These are phyloP conservation scores for Phylloscopus trochiloides DNA, from an alignment of 2,113 vertebrate species.

Conservation along the genomic window DNA sequence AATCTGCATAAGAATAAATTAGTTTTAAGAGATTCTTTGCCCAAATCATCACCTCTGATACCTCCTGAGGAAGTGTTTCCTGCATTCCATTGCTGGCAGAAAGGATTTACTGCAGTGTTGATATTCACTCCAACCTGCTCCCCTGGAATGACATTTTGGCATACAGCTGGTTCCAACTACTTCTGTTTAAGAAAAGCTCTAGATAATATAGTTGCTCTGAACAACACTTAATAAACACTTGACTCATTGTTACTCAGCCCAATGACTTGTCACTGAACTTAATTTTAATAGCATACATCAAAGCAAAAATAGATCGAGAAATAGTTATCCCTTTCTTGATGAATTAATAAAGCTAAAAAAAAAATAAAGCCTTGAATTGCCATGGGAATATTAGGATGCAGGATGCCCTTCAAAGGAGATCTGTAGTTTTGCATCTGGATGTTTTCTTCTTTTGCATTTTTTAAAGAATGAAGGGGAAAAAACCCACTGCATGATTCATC, in stretches of 20 bases:
- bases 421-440: background rate
- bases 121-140: background rate
- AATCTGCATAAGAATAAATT: background rate
- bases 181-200: background rate
- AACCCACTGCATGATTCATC: constrained; percentile 1
- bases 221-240: background rate
- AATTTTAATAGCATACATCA: background rate
- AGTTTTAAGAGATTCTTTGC: background rate
- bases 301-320: background rate
- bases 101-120: background rate
- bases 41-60: background rate
- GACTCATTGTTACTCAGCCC: constrained; percentile 1
- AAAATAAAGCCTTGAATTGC: background rate
- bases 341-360: constrained; percentile 10
- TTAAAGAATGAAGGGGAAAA: background rate
- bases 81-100: background rate
- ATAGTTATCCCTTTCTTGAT: background rate
- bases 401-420: constrained; percentile 7
- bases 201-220: background rate
- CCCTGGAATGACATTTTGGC: background rate
- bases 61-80: background rate
- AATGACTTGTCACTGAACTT: constrained; percentile 9
- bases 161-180: background rate
- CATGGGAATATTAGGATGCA: background rate
- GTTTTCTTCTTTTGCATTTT: background rate